Conservation (phyloP, 2,888 invertebrate species). For the Phytoseiulus persimilis region DNA sequence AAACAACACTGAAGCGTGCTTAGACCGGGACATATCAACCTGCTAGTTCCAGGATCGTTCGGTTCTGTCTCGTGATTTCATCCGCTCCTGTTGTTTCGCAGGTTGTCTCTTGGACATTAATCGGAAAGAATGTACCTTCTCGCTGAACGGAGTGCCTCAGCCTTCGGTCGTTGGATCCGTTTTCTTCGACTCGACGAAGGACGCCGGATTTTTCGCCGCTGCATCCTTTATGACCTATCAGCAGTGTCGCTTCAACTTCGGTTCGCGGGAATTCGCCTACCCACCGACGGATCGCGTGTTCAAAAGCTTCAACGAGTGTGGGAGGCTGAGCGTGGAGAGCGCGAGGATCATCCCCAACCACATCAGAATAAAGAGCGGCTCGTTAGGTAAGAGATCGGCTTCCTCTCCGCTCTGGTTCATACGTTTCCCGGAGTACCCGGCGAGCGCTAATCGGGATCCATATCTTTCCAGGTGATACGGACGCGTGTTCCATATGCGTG, state of each 20-base stretch:
- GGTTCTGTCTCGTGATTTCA: too few relatives aligned
- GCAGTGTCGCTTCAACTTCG: constrained; percentile 87
- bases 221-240: constrained; percentile 96
- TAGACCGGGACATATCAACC: too few relatives aligned
- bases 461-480: constrained; percentile 44
- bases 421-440: too few relatives aligned
- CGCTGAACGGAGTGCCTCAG: constrained; percentile 67
- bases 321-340: constrained; percentile 60
- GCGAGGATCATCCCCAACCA: constrained; percentile 66
- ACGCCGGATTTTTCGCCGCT: constrained; percentile 81
- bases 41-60: too few relatives aligned
- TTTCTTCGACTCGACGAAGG: constrained; percentile 21
- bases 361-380: constrained; percentile 7
- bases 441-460: background rate
- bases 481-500: constrained; percentile 78
- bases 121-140: constrained; percentile 65
- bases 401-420: too few relatives aligned
- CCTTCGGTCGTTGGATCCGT: constrained; percentile 53
- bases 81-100: background rate
- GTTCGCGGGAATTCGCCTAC: constrained; percentile 65
- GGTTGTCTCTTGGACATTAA: constrained; percentile 75
- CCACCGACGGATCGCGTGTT: constrained; percentile 63
- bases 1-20: background rate
- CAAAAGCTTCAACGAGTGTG: constrained; percentile 68
- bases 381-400: background rate